Percentiles rank a stretch among this genome's conserved stretches.
Evolutionary conservation across 2,113 vertebrate species (phyloP).

Genomic region (Mesembrinibis cayennensis): DNA sequence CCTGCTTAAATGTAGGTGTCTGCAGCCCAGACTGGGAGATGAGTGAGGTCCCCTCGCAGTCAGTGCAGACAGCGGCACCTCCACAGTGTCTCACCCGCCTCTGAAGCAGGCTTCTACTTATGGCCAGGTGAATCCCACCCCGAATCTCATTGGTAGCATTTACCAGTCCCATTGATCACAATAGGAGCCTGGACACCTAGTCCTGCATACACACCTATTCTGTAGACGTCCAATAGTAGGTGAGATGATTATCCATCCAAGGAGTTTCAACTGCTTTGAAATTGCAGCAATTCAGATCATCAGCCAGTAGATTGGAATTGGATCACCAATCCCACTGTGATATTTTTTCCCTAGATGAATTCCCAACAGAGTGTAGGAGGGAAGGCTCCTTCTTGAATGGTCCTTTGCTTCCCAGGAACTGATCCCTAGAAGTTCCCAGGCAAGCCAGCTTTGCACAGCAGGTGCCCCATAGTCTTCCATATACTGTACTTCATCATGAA

Average conservation of each 20-base stretch:
- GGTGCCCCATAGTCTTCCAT: background rate
- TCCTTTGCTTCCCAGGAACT: background rate
- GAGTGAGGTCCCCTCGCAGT: rapidly evolving
- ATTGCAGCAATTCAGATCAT: background rate
- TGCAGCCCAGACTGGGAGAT: background rate
- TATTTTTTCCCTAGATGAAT: background rate
- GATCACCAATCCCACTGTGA: background rate
- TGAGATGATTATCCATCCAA: background rate
- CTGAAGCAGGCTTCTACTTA: background rate
- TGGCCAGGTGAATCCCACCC: background rate
- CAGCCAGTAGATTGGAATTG: background rate
- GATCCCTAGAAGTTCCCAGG: background rate
- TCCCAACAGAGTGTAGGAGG: background rate
- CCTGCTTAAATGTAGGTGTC: background rate
- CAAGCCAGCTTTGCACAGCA: background rate
- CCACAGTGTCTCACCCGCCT: background rate
- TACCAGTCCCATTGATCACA: background rate
- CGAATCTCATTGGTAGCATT: background rate
- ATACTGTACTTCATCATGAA: background rate
- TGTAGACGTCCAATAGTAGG: background rate
- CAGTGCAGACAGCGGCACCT: rapidly evolving
- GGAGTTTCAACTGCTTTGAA: background rate
- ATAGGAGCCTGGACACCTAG: background rate
- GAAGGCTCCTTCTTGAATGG: background rate
- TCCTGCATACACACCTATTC: background rate